Evolutionary conservation across 1,140 invertebrate genomes (phyloP).

Genomic region (Euura saliciscinereae): DNA sequence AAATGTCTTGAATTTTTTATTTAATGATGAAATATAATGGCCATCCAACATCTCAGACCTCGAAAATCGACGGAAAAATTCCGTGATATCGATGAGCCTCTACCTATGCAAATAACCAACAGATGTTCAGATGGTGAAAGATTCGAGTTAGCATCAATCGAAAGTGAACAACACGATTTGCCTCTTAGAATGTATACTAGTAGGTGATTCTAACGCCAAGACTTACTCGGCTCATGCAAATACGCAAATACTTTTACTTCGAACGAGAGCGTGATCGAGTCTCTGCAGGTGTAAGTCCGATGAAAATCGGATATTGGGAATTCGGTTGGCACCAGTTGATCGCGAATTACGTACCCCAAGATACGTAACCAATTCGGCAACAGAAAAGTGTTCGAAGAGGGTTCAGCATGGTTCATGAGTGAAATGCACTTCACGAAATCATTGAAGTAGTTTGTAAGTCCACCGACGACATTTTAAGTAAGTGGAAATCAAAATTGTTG

Average conservation of each 20-base stretch:
- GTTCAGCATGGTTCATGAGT: too few relatives aligned
- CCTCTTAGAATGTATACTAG: background rate
- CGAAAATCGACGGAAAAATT: background rate
- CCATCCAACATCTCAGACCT: background rate
- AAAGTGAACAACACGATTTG: background rate
- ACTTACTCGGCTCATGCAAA: background rate
- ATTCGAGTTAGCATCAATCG: background rate
- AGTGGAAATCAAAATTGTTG: too few relatives aligned
- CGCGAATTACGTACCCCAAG: too few relatives aligned
- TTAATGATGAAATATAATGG: too few relatives aligned
- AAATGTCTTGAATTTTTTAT: background rate
- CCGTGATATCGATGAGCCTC: background rate
- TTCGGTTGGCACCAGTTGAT: background rate
- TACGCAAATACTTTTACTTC: slow-evolving; percentile 1
- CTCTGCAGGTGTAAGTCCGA: background rate
- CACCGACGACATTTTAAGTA: too few relatives aligned
- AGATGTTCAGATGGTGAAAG: background rate
- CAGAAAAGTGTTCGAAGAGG: too few relatives aligned
- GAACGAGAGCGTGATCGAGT: background rate
- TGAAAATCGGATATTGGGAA: background rate
- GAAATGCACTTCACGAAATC: too few relatives aligned
- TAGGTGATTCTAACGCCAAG: background rate
- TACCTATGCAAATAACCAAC: background rate
- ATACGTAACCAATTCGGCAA: too few relatives aligned
- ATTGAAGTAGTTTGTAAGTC: too few relatives aligned